A percentile compares a stretch with the other conserved stretches of the same genome.
Evolutionary conservation across 2,888 invertebrate species (phyloP).

Genomic region (Leuctra nigra): DNA sequence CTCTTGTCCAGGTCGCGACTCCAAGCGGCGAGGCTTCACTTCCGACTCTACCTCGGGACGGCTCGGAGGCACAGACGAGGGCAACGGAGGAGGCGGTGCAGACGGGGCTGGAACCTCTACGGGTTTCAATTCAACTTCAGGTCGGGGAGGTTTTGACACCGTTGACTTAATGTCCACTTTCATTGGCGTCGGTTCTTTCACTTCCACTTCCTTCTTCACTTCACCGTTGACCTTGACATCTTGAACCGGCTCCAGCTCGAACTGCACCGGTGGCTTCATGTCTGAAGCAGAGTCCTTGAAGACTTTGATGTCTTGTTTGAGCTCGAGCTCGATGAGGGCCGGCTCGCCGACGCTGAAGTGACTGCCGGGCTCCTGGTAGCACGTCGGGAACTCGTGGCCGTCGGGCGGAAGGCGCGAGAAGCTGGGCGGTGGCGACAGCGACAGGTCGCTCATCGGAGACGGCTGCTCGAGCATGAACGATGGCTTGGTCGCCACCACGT

Average conservation of each 20-base stretch:
- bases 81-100: conserved; percentile 38
- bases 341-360: conserved; percentile 17
- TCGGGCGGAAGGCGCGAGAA: conserved; percentile 71
- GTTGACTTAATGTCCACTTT: background rate
- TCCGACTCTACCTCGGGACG: conserved; percentile 8
- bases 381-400: conserved; percentile 72
- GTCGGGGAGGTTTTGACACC: too few species aligned
- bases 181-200: background rate
- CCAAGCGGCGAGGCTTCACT: background rate
- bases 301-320: too few species aligned
- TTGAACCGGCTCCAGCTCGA: background rate
- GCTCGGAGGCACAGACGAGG: conserved; percentile 38
- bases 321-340: conserved; percentile 19
- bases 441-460: conserved; percentile 3
- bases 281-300: too few species aligned
- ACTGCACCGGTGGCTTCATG: too few species aligned
- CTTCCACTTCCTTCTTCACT: background rate
- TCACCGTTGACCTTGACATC: too few species aligned
- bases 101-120: too few species aligned
- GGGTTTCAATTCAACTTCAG: too few species aligned
- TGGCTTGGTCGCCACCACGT: too few species aligned
- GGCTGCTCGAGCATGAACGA: background rate
- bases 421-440: conserved; percentile 34
- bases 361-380: conserved; percentile 50
- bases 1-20: conserved; percentile 10